phyloP scores from a whole-genome alignment of 1,140 invertebrate genomes.

The Neoseiulus cucumeris region DNA sequence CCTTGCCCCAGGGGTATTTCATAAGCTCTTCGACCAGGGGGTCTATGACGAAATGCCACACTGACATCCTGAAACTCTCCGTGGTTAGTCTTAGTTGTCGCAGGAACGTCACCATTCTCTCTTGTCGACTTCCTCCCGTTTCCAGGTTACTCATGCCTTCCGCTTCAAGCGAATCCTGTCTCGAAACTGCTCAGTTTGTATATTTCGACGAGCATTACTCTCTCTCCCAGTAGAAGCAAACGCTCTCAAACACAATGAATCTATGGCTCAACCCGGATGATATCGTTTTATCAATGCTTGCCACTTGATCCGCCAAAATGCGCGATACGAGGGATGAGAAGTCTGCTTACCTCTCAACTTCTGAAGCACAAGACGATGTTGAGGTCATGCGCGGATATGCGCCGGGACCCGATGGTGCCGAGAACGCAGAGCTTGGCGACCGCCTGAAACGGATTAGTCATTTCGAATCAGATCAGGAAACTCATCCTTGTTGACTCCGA shows the following conservation, averaged over 20 bases:
- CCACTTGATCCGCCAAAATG: too few species aligned
- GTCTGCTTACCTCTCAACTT: background rate
- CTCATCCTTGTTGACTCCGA: background rate
- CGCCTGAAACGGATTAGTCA: background rate
- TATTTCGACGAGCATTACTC: too few species aligned
- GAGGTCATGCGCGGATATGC: background rate
- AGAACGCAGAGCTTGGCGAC: background rate
- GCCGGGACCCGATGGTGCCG: background rate
- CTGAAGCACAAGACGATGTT: background rate
- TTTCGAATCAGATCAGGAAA: background rate
- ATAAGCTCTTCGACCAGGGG: background rate
- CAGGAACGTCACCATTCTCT: background rate
- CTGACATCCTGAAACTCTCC: background rate
- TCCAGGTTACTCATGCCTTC: background rate
- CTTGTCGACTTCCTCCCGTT: background rate
- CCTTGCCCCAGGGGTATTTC: background rate
- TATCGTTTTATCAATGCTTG: too few species aligned
- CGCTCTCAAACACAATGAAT: too few species aligned
- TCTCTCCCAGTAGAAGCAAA: background rate
- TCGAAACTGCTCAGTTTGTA: background rate
- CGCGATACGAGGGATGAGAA: background rate
- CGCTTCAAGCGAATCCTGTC: background rate
- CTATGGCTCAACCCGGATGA: too few species aligned
- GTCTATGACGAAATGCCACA: background rate
- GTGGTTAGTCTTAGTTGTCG: background rate